A percentile compares a stretch with the other conserved stretches of the same genome.
Conservation (phyloP, 2,888 invertebrate species). For the Sericinus montela region DNA sequence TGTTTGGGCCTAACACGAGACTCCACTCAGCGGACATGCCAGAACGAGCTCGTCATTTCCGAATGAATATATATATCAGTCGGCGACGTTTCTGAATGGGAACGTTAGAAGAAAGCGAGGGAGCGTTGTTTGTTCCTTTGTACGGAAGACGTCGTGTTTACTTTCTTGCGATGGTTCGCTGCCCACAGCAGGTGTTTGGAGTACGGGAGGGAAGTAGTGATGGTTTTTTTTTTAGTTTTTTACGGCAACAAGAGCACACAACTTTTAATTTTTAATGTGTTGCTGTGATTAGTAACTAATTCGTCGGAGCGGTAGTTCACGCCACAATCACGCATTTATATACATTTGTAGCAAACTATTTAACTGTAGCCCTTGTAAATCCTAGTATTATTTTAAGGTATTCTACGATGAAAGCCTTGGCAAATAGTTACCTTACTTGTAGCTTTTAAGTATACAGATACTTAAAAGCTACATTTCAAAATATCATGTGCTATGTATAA, state of each 20-base stretch:
- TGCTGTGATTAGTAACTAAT: too few relatives aligned
- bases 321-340: too few relatives aligned
- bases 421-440: too few relatives aligned
- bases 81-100: constrained; percentile 5
- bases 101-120: constrained; percentile 12
- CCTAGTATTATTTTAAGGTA: too few relatives aligned
- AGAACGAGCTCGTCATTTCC: neutral
- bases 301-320: too few relatives aligned
- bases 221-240: neutral
- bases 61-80: constrained; percentile 18
- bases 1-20: constrained; percentile 8
- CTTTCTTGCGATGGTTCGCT: neutral
- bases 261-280: too few relatives aligned
- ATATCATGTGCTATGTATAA: too few relatives aligned
- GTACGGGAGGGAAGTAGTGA: neutral
- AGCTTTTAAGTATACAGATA: too few relatives aligned
- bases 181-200: constrained; percentile 9
- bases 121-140: neutral
- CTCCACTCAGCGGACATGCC: constrained; percentile 10
- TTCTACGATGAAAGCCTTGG: too few relatives aligned
- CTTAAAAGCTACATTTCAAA: too few relatives aligned
- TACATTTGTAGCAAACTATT: too few relatives aligned
- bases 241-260: neutral
- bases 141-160: constrained; percentile 1
- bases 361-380: too few relatives aligned